phyloP scores from a whole-genome alignment of 1,140 invertebrate genomes.

The Dendrolimus kikuchii region DNA sequence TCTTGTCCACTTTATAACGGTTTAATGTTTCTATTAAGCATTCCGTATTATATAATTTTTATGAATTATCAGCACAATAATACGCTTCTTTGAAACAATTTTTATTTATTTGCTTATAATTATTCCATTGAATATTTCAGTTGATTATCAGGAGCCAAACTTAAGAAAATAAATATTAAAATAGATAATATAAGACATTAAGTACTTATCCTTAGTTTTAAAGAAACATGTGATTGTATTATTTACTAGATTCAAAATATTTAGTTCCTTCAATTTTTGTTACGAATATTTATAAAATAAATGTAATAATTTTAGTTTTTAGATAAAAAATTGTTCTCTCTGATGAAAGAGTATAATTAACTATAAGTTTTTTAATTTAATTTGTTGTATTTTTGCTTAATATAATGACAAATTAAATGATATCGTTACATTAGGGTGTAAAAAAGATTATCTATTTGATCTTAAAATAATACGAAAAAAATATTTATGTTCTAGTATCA shows the following conservation, averaged over 20 bases:
- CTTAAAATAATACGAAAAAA: slow-evolving; percentile 67
- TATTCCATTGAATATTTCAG: background rate
- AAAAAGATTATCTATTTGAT: slow-evolving; percentile 73
- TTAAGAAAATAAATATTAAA: slow-evolving; percentile 46
- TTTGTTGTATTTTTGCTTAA: slow-evolving; percentile 68
- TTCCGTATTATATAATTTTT: too few relatives aligned
- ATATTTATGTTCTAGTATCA: slow-evolving; percentile 72
- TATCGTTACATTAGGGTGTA: slow-evolving; percentile 71
- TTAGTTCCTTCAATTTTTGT: slow-evolving; percentile 71
- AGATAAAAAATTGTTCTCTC: slow-evolving; percentile 60
- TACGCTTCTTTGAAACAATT: background rate
- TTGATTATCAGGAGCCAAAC: slow-evolving; percentile 60
- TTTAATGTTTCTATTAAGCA: too few relatives aligned
- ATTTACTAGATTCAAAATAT: slow-evolving; percentile 63
- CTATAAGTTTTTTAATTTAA: slow-evolving; percentile 67
- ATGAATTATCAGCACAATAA: too few relatives aligned
- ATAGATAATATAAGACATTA: slow-evolving; percentile 48
- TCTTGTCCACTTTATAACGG: too few relatives aligned
- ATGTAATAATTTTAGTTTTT: slow-evolving; percentile 61
- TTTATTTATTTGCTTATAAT: background rate
- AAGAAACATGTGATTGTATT: slow-evolving; percentile 61
- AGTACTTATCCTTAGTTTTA: slow-evolving; percentile 49
- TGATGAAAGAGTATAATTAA: slow-evolving; percentile 63
- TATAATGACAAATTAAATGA: slow-evolving; percentile 68
- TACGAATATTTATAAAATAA: slow-evolving; percentile 63